These are phyloP conservation scores for Ptycholaimellus sp. DNA, from an alignment of 2,888 invertebrate species.

Conservation along the genomic window DNA sequence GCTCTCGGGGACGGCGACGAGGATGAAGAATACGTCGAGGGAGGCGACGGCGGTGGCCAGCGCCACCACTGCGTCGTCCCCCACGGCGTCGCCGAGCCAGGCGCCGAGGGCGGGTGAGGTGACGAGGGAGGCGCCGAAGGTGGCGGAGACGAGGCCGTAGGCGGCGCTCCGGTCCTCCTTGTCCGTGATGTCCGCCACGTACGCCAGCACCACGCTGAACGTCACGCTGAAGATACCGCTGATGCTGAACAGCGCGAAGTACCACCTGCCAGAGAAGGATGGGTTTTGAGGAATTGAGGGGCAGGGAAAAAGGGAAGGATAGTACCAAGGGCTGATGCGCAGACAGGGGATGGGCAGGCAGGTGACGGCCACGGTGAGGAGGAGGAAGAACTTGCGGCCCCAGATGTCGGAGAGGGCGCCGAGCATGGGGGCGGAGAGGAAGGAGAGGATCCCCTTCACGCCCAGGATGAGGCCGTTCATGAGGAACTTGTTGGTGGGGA, in stretches of 20 bases:
- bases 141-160: constrained; percentile 49
- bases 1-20: constrained; percentile 92
- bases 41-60: constrained; percentile 69
- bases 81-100: constrained; percentile 45
- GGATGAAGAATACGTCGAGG: constrained; percentile 86
- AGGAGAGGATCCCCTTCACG: constrained; percentile 86
- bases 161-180: constrained; percentile 37
- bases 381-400: constrained; percentile 87
- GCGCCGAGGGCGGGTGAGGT: constrained; percentile 88
- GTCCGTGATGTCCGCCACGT: constrained; percentile 95
- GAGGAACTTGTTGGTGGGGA: constrained; percentile 91
- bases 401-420: constrained; percentile 93
- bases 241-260: constrained; percentile 94
- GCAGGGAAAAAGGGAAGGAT: too few relatives aligned
- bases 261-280: constrained; percentile 43
- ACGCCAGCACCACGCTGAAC: constrained; percentile 95
- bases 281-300: neutral
- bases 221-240: constrained; percentile 97
- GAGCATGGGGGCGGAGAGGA: constrained; percentile 81
- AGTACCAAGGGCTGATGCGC: constrained; percentile 82
- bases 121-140: constrained; percentile 94
- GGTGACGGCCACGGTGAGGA: constrained; percentile 55
- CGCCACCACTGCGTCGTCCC: constrained; percentile 52
- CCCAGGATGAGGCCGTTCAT: constrained; percentile 99
- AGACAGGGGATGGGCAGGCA: constrained; percentile 95